Evolutionary conservation across 2,113 vertebrate species (phyloP), one percentile per base, ranked within the genome.

Genomic region (Furnarius figulus): DNA sequence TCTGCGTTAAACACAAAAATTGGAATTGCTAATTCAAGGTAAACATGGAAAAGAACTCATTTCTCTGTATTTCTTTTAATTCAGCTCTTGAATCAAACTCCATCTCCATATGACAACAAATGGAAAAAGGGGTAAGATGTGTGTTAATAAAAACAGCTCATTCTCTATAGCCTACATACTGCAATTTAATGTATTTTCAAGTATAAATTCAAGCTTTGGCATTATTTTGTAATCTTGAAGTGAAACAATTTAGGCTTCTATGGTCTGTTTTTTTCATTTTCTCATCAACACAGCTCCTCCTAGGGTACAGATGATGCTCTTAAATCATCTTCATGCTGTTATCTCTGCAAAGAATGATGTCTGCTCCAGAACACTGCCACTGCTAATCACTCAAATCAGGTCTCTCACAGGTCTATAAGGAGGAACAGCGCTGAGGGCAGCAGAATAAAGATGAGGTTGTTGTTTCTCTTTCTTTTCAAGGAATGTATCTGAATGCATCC

Each of bases 341-440:
- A 93, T 76, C 76, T 63, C 89, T 87, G 89, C 52, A 67, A 89
- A 96, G 89, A 93, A 89, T 14, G 33, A 90, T 63, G 61, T 22
- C 83, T 90, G 86, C 89, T 92, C 80, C 91, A 92, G 89, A 93
- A 84, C 42, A 80, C 33, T 88, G 72, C 82, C 63, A 79, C 33
- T 22, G 75, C 86, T 96, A 89, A 96, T 92, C 91, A 93, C 65
- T 85, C 89, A 89, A 25, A 95, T 77, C 68, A 61, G 55, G 68
- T 85, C 63, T 80, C 71, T 77, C 81, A 30, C 16, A 80, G 56
- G 56, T 61, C 81, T 83, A 5, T 20, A 76, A 91, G 30, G 39
- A 87, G 27, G 23, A 94, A 90, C 47, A 95, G 67, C 1, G 0
- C 72, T 80, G 75, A 97, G 72, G 71, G 35, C 78, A 95, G 91